Conservation (phyloP, 2,888 invertebrate species). For the Volucella inflata region DNA sequence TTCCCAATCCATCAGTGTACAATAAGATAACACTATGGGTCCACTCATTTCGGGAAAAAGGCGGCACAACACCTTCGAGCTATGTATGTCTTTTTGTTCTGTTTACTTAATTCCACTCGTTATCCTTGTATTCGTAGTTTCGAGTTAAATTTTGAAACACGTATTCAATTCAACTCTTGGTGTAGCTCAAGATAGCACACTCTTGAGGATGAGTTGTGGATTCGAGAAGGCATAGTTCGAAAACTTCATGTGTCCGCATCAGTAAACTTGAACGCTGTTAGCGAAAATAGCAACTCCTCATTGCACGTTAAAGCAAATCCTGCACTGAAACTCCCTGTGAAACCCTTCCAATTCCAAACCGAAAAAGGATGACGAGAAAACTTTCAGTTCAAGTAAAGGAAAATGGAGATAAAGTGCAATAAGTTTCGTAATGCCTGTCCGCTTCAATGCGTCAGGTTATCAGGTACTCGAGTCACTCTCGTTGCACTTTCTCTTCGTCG, state of each 20-base stretch:
- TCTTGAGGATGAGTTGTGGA: conserved; percentile 9
- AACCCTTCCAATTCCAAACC: not conserved
- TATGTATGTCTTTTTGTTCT: conserved; percentile 10
- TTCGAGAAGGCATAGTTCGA: conserved; percentile 15
- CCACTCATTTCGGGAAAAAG: conserved; percentile 6
- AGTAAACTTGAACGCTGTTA: conserved; percentile 65
- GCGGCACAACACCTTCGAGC: not conserved
- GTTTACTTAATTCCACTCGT: conserved; percentile 18
- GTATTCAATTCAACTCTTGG: conserved; percentile 51
- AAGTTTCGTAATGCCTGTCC: conserved; percentile 73
- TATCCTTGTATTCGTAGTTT: conserved; percentile 1
- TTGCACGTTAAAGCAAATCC: conserved; percentile 3
- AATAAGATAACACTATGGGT: conserved; percentile 9
- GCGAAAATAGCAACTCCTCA: conserved; percentile 64
- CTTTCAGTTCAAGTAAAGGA: conserved; percentile 47
- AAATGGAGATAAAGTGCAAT: conserved; percentile 72
- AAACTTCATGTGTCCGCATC: conserved; percentile 68
- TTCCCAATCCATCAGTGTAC: not conserved
- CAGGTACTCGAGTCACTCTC: conserved; percentile 57
- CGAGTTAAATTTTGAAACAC: conserved; percentile 35
- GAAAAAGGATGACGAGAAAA: conserved; percentile 30
- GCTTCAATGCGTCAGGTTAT: conserved; percentile 73
- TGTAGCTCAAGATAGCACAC: conserved; percentile 21
- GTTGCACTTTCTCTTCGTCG: conserved; percentile 19
- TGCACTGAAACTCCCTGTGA: conserved; percentile 7